Conservation (phyloP, 1,140 invertebrate genomes). For the Drosophila ercepeae region DNA sequence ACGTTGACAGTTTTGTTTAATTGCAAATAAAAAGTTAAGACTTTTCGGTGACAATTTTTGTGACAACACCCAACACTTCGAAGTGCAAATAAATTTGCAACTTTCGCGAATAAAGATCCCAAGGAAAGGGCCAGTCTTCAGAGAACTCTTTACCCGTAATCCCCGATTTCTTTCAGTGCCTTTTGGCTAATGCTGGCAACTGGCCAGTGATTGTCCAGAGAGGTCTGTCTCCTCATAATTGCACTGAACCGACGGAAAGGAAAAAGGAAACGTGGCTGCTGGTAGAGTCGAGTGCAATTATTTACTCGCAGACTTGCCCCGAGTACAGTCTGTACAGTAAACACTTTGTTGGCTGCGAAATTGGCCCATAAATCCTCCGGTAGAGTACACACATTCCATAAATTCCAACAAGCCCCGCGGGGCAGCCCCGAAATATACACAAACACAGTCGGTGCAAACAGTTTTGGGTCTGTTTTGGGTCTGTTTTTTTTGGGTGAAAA, state of each 20-base stretch:
- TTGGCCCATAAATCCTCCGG: constrained; percentile 13
- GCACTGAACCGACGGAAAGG: constrained; percentile 19
- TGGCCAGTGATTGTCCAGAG: constrained; percentile 21
- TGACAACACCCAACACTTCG: not conserved
- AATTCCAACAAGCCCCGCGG: constrained; percentile 33
- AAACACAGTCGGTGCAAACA: constrained; percentile 12
- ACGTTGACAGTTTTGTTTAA: not conserved
- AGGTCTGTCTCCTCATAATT: constrained; percentile 41
- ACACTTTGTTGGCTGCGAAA: constrained; percentile 5
- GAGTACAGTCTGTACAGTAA: not conserved
- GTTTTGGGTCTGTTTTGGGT: no score
- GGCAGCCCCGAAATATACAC: constrained; percentile 19
- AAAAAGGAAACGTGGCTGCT: constrained; percentile 41
- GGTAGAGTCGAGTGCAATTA: constrained; percentile 11
- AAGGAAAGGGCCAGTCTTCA: not conserved
- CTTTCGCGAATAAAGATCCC: not conserved
- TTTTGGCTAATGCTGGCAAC: constrained; percentile 4
- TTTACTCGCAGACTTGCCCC: not conserved
- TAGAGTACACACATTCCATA: constrained; percentile 36
- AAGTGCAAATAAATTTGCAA: not conserved
- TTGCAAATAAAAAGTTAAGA: not conserved
- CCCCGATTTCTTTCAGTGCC: constrained; percentile 5
- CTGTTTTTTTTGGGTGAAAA: constrained; percentile 51
- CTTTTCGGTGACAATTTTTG: not conserved
- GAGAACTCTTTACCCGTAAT: not conserved